Percentiles rank a stretch among this genome's conserved stretches.
phyloP scores from a whole-genome alignment of 1,140 invertebrate species.

The Rhopalosiphum maidis region DNA sequence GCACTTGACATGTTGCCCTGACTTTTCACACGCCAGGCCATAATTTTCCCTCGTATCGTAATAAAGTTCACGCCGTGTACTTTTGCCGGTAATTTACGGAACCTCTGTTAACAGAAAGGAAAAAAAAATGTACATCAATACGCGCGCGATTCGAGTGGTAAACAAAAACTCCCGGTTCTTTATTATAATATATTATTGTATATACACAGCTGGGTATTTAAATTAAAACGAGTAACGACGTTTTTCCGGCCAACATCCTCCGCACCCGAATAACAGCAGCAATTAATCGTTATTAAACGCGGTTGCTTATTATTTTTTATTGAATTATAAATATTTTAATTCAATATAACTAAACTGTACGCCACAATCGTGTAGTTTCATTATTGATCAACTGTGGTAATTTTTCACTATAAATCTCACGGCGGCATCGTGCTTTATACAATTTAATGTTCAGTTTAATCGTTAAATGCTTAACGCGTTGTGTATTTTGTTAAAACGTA shows the following conservation, averaged over 20 bases:
- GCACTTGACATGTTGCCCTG: background rate
- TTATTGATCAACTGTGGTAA: background rate
- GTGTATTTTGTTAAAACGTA: background rate
- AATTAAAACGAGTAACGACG: conserved; percentile 1
- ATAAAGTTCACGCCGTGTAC: background rate
- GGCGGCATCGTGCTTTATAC: background rate
- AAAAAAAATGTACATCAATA: background rate
- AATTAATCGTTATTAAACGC: conserved; percentile 22
- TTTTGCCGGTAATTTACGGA: background rate
- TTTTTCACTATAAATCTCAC: background rate
- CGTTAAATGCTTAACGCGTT: background rate
- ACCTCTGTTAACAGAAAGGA: background rate
- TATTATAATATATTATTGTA: conserved; percentile 7
- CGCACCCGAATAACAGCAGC: background rate
- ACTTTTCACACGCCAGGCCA: background rate
- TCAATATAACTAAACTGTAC: background rate
- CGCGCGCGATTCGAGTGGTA: background rate
- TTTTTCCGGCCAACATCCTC: conserved; percentile 13
- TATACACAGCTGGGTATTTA: background rate
- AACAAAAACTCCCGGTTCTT: background rate
- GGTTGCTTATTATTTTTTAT: background rate
- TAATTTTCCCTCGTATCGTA: background rate
- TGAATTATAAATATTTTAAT: background rate
- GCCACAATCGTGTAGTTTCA: background rate
- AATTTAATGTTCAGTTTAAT: background rate